Evolutionary conservation across 2,888 invertebrate genomes (phyloP).

Genomic region (Pantelozetes paolii): DNA sequence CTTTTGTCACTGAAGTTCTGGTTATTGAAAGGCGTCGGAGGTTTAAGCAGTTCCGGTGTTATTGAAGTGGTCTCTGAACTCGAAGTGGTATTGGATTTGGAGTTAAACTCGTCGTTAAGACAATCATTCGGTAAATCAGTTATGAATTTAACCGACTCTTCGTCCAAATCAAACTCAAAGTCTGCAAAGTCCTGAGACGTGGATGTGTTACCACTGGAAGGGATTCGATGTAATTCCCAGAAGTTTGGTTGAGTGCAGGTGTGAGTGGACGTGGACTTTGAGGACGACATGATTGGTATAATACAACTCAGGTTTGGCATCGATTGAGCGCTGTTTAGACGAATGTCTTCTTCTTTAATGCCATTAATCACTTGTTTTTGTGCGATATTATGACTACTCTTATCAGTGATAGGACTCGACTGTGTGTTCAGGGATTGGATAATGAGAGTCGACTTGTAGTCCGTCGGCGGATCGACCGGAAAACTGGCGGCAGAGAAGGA

Average conservation of each 20-base stretch:
- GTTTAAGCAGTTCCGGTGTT: constrained; percentile 37
- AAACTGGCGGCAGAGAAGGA: constrained; percentile 12
- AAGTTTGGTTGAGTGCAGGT: constrained; percentile 41
- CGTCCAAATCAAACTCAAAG: constrained; percentile 46
- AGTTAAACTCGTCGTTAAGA: background rate
- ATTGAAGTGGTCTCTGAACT: constrained; percentile 16
- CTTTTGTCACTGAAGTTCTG: constrained; percentile 6
- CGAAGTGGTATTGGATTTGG: constrained; percentile 13
- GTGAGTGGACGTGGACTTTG: constrained; percentile 24
- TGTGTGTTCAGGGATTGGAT: background rate
- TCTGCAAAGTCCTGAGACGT: constrained; percentile 48
- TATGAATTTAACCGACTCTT: constrained; percentile 42
- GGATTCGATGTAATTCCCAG: constrained; percentile 41
- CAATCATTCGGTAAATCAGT: constrained; percentile 28
- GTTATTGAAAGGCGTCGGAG: constrained; percentile 41
- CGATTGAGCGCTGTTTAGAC: constrained; percentile 42
- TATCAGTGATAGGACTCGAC: constrained; percentile 14
- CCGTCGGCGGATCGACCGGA: constrained; percentile 19
- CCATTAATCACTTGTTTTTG: background rate
- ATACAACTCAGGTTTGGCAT: constrained; percentile 45
- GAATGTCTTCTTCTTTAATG: background rate
- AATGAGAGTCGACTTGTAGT: constrained; percentile 4
- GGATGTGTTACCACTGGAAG: constrained; percentile 47
- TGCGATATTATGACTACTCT: background rate
- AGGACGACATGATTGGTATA: constrained; percentile 2